Evolutionary conservation across 2,113 vertebrate species (phyloP).

Genomic region (Austrofundulus limnaeus): DNA sequence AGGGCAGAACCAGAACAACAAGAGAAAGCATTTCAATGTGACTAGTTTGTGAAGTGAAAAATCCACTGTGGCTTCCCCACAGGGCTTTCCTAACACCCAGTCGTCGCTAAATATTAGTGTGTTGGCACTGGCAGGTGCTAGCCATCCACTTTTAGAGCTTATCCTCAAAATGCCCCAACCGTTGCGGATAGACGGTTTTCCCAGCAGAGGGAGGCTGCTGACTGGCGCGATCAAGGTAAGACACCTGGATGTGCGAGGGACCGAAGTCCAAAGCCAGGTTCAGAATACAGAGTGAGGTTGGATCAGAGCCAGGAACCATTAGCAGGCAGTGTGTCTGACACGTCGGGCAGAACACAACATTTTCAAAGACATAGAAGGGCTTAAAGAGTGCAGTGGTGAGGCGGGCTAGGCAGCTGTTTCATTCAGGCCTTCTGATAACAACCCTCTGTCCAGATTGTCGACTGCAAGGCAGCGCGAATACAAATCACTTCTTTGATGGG

Average conservation of each 20-base stretch:
- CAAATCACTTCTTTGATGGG: conserved; percentile 60
- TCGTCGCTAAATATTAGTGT: conserved; percentile 43
- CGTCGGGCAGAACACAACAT: conserved; percentile 60
- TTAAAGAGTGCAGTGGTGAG: conserved; percentile 41
- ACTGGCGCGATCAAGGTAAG: conserved; percentile 60
- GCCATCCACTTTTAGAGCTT: conserved; percentile 39
- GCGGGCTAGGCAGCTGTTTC: conserved; percentile 71
- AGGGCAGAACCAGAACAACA: conserved; percentile 50
- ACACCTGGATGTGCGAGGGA: conserved; percentile 29
- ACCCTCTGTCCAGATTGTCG: conserved; percentile 60
- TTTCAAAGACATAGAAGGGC: conserved; percentile 66
- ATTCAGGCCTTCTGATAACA: conserved; percentile 74
- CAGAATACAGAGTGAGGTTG: conserved; percentile 62
- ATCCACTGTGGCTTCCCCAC: conserved; percentile 39
- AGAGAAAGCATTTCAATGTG: conserved; percentile 41
- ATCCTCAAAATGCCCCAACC: conserved; percentile 43
- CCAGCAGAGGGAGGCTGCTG: conserved; percentile 26
- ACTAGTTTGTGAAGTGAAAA: conserved; percentile 56
- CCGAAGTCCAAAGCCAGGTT: conserved; percentile 47
- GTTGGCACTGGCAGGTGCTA: conserved; percentile 57
- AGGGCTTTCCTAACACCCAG: conserved; percentile 43
- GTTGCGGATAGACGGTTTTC: conserved; percentile 30
- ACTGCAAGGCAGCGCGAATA: conserved; percentile 50
- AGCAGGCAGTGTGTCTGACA: conserved; percentile 59
- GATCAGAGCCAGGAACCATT: conserved; percentile 70